phyloP scores from a whole-genome alignment of 2,797 vertebrate species.

The Clarias platycephalus region DNA sequence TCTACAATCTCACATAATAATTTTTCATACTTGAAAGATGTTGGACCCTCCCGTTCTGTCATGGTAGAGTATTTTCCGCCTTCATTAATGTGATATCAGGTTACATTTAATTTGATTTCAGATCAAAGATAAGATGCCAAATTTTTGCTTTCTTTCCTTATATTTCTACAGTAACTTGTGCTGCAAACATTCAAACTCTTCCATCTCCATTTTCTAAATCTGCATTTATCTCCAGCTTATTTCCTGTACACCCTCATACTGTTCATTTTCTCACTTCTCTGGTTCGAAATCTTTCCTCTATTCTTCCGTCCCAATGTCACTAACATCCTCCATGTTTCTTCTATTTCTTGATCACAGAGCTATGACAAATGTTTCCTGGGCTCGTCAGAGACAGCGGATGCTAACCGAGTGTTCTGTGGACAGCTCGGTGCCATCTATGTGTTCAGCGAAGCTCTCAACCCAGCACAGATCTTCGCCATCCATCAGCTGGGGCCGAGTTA shows the following conservation, averaged over 20 bases:
- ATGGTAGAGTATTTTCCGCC: background rate
- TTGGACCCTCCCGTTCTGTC: background rate
- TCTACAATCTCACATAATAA: background rate
- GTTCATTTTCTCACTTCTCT: background rate
- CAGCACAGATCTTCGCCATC: conserved; percentile 97
- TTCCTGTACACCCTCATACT: background rate
- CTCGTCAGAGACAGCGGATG: conserved; percentile 95
- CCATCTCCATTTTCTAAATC: background rate
- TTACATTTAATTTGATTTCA: background rate
- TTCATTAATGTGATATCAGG: background rate
- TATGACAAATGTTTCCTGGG: conserved; percentile 96
- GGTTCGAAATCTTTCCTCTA: background rate
- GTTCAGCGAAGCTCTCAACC: conserved; percentile 95
- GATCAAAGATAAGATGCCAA: background rate
- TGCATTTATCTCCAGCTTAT: background rate
- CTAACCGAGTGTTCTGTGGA: conserved; percentile 95
- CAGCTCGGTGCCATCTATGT: conserved; percentile 96
- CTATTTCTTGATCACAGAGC: conserved; percentile 54
- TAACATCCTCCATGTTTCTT: background rate
- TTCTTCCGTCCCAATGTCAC: background rate
- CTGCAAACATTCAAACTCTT: background rate
- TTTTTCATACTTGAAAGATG: background rate
- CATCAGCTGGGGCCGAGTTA: conserved; percentile 96
- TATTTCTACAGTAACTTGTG: background rate
- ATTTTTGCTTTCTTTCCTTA: background rate